These are phyloP conservation scores for Gallinago paraguaiae DNA, from an alignment of 2,113 vertebrate genomes.

Conservation along the genomic window DNA sequence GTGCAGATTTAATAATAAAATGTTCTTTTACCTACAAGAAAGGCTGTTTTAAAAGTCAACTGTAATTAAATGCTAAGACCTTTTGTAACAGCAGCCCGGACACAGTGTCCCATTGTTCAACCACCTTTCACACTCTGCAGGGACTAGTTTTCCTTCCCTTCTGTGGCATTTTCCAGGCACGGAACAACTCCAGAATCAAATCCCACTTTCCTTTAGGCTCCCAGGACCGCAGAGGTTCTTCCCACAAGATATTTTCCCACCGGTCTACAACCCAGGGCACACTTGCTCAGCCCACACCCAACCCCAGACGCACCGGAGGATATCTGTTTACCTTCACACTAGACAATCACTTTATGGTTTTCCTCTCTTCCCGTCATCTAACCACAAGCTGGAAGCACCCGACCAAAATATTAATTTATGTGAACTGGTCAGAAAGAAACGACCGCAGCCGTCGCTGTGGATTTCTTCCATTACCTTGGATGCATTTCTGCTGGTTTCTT, in stretches of 20 bases:
- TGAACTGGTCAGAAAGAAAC: background rate
- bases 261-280: background rate
- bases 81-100: background rate
- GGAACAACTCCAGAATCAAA: background rate
- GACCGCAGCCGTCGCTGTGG: background rate
- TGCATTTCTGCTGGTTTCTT: background rate
- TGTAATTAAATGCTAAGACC: slow-evolving; percentile 10
- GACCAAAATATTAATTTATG: background rate
- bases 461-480: background rate
- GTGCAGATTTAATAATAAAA: background rate
- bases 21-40: background rate
- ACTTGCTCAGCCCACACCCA: background rate
- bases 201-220: background rate
- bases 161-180: background rate
- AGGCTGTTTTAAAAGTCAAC: background rate
- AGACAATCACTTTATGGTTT: background rate
- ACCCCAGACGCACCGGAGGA: background rate
- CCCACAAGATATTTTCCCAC: background rate
- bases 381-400: background rate
- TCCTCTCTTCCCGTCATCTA: background rate
- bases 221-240: background rate
- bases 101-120: background rate
- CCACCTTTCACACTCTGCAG: background rate
- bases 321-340: background rate
- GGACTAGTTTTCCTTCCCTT: background rate